Evolutionary conservation across 2,888 invertebrate genomes (phyloP).

Genomic region (Caenorhabditis afra): DNA sequence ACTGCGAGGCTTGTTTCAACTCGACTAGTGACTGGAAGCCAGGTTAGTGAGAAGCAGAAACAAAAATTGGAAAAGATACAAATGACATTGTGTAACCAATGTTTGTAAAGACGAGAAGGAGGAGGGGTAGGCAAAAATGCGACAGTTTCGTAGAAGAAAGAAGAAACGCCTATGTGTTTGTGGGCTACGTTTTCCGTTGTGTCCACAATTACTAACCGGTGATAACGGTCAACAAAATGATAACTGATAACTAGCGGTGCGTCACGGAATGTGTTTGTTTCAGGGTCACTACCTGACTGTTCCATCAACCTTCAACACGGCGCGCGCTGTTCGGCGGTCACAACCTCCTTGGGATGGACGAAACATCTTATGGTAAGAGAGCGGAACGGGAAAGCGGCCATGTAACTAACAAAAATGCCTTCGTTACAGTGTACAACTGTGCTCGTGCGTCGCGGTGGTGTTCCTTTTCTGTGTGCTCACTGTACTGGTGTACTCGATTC

Average conservation of each 20-base stretch:
- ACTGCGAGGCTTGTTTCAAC: conserved; percentile 32
- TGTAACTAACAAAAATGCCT: too few relatives aligned
- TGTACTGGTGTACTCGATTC: conserved; percentile 44
- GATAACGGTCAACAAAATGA: neutral
- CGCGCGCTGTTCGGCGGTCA: conserved; percentile 30
- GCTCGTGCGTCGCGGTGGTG: conserved; percentile 32
- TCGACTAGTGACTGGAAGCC: conserved; percentile 11
- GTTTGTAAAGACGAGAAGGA: too few relatives aligned
- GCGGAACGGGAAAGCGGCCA: too few relatives aligned
- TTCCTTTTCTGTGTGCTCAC: conserved; percentile 50
- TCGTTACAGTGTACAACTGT: conserved; percentile 45
- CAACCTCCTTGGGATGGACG: conserved; percentile 29
- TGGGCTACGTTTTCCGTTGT: neutral
- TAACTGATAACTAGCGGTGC: conserved; percentile 29
- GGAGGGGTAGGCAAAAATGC: too few relatives aligned
- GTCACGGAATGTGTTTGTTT: conserved; percentile 48
- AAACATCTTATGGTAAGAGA: conserved; percentile 35
- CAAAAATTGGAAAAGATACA: neutral
- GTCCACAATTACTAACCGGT: too few relatives aligned
- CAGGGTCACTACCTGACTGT: conserved; percentile 60
- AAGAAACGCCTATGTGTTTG: neutral
- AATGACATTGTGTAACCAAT: too few relatives aligned
- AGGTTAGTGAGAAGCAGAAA: conserved; percentile 31
- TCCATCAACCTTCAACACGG: conserved; percentile 43
- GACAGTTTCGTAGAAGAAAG: neutral